Conservation (phyloP, 2,888 invertebrate species). For the Philereme transversata region DNA sequence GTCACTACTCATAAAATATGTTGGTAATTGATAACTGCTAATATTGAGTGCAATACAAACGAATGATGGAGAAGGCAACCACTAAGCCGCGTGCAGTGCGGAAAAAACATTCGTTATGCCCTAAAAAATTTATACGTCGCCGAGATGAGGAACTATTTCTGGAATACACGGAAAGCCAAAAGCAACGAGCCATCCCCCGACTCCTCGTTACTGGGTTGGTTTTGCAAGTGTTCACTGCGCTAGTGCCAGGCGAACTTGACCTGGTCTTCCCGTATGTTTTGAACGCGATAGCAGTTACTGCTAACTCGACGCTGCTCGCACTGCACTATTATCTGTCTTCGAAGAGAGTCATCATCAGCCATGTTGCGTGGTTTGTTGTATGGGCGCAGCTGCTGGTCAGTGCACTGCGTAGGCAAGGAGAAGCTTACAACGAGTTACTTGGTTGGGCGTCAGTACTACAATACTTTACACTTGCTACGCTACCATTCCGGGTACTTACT, state of each 20-base stretch:
- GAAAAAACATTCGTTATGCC: constrained; percentile 54
- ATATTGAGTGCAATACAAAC: constrained; percentile 12
- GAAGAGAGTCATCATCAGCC: constrained; percentile 83
- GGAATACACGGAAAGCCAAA: constrained; percentile 69
- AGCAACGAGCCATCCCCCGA: constrained; percentile 69
- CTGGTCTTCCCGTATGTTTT: constrained; percentile 60
- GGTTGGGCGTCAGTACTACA: constrained; percentile 90
- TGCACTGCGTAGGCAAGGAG: constrained; percentile 76
- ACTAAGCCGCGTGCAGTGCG: constrained; percentile 6
- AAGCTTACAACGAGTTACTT: constrained; percentile 85
- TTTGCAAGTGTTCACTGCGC: constrained; percentile 62
- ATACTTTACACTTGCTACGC: constrained; percentile 89
- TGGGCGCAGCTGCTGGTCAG: constrained; percentile 68
- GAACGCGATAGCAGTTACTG: constrained; percentile 52
- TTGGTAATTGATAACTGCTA: neutral
- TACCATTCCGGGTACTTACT: constrained; percentile 84
- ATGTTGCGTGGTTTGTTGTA: constrained; percentile 86
- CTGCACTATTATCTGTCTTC: constrained; percentile 54
- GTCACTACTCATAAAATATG: constrained; percentile 9
- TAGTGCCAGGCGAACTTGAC: constrained; percentile 73
- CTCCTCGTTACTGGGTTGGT: constrained; percentile 64
- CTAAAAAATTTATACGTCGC: constrained; percentile 67
- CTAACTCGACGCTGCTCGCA: constrained; percentile 55
- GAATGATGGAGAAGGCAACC: constrained; percentile 41
- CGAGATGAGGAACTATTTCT: constrained; percentile 71